Evolutionary conservation across 1,140 invertebrate species (phyloP).

Genomic region (Microplitis mediator): DNA sequence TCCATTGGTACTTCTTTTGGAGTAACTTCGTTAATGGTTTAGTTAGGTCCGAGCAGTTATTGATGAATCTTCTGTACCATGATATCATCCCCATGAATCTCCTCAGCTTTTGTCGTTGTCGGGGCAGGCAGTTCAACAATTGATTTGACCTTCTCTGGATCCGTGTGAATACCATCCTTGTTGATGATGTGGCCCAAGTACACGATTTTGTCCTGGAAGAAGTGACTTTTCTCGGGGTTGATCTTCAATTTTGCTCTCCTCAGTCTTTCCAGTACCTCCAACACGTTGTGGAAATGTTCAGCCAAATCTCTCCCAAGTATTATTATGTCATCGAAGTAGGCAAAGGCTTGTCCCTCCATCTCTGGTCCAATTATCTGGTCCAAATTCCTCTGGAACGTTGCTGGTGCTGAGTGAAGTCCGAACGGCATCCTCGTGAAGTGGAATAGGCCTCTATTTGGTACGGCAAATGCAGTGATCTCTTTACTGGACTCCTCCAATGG

Average conservation of each 20-base stretch:
- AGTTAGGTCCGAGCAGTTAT: constrained; percentile 44
- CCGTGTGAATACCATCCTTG: constrained; percentile 34
- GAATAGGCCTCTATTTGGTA: constrained; percentile 36
- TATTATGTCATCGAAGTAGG: constrained; percentile 40
- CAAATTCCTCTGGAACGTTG: constrained; percentile 44
- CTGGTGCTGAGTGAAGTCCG: constrained; percentile 42
- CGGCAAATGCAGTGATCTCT: constrained; percentile 28
- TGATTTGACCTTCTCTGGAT: constrained; percentile 39
- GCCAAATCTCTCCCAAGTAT: not conserved
- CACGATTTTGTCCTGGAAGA: constrained; percentile 31
- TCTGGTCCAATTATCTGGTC: constrained; percentile 27
- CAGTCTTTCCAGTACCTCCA: constrained; percentile 32
- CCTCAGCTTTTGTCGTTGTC: constrained; percentile 34
- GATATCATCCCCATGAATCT: constrained; percentile 40
- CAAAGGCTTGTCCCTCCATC: constrained; percentile 22
- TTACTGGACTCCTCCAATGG: constrained; percentile 21
- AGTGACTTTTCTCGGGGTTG: constrained; percentile 39
- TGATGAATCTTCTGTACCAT: constrained; percentile 55
- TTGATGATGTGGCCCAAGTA: constrained; percentile 42
- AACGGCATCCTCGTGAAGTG: constrained; percentile 47
- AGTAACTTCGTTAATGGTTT: constrained; percentile 39
- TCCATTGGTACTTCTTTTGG: constrained; percentile 37
- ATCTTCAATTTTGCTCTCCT: constrained; percentile 33
- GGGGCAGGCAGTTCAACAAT: constrained; percentile 29
- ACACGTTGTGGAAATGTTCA: constrained; percentile 31